Conservation (phyloP, 1,140 invertebrate genomes). For the Danaus plexippus region DNA sequence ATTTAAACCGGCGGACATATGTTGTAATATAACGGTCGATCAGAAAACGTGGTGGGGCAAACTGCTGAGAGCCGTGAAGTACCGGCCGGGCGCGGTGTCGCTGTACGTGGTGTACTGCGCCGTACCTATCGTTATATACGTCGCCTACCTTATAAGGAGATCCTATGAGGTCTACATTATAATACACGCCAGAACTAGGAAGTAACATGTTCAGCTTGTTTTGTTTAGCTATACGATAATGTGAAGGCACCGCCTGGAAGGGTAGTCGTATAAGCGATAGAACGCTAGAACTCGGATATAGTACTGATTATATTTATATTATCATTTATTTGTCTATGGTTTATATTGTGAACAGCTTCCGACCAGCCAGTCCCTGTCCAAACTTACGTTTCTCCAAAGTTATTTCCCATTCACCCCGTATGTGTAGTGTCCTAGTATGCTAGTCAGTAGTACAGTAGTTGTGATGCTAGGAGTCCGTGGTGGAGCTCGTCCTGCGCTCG, state of each 20-base stretch:
- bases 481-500: conserved; percentile 84
- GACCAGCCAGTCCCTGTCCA: too few relatives aligned
- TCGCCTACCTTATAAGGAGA: conserved; percentile 74
- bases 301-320: too few relatives aligned
- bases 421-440: conserved; percentile 15
- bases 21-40: background rate
- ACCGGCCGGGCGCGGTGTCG: conserved; percentile 84
- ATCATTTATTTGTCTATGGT: too few relatives aligned
- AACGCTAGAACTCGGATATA: background rate
- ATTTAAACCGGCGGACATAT: too few relatives aligned
- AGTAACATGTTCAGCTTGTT: too few relatives aligned
- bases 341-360: too few relatives aligned
- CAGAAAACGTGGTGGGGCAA: conserved; percentile 82
- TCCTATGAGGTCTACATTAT: too few relatives aligned
- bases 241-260: conserved; percentile 57
- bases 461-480: conserved; percentile 81
- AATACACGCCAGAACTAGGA: too few relatives aligned
- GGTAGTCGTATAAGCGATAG: background rate
- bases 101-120: conserved; percentile 83
- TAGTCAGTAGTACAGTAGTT: conserved; percentile 24
- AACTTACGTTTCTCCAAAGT: too few relatives aligned
- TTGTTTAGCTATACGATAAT: conserved; percentile 26
- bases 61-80: conserved; percentile 80
- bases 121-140: conserved; percentile 80
- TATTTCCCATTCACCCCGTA: background rate